phyloP scores from a whole-genome alignment of 2,797 vertebrate genomes.

The Sebastes trivittatus region DNA sequence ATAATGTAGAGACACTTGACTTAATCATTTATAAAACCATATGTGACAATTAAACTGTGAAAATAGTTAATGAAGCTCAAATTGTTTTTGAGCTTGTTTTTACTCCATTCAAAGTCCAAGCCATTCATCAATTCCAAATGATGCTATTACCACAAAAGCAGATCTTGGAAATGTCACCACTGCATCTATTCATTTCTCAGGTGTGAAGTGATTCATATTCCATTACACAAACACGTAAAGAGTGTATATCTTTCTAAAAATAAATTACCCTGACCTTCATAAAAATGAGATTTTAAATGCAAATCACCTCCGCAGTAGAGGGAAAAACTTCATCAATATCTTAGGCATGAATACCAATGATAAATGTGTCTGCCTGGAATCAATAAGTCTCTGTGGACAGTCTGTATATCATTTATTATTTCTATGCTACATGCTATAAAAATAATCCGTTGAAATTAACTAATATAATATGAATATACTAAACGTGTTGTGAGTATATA shows the following conservation, averaged over 20 bases:
- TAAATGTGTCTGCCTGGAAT: constrained; percentile 69
- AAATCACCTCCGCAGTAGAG: constrained; percentile 69
- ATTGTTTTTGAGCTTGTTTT: constrained; percentile 76
- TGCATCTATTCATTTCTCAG: constrained; percentile 80
- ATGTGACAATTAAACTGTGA: constrained; percentile 71
- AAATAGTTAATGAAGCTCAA: constrained; percentile 71
- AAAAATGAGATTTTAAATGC: constrained; percentile 82
- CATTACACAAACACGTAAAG: constrained; percentile 80
- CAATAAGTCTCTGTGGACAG: constrained; percentile 63
- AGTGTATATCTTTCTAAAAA: constrained; percentile 74
- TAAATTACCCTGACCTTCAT: constrained; percentile 85
- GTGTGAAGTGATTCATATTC: constrained; percentile 80
- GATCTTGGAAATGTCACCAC: constrained; percentile 80
- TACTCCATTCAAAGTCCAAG: constrained; percentile 66
- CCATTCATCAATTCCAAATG: constrained; percentile 79
- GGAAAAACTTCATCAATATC: constrained; percentile 77
- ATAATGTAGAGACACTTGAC: constrained; percentile 29
- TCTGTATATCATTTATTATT: constrained; percentile 3
- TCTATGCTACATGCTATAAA: background rate
- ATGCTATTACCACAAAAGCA: constrained; percentile 75
- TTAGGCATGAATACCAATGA: constrained; percentile 76
- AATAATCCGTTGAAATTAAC: background rate
- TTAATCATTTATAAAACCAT: constrained; percentile 68
- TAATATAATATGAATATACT: background rate
- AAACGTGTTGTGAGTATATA: background rate